Evolutionary conservation across 1,140 invertebrate species (phyloP).

Genomic region (Andrena cerasifolii): DNA sequence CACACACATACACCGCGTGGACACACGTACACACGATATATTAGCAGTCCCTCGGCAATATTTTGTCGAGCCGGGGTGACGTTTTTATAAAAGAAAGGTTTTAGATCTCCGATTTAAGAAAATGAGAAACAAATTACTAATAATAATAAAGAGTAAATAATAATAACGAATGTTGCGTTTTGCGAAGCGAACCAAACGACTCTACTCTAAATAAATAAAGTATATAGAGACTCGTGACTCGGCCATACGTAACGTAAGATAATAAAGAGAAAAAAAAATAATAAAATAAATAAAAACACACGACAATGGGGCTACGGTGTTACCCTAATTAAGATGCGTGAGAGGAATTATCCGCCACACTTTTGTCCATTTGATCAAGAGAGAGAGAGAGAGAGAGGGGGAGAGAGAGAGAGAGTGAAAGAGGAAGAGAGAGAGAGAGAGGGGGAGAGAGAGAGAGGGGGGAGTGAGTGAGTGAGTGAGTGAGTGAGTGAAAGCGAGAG

Average conservation of each 20-base stretch:
- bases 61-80: slow-evolving; percentile 78
- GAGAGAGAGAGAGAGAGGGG: slow-evolving; percentile 46
- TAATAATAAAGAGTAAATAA: slow-evolving; percentile 31
- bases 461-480: too few species aligned
- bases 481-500: slow-evolving; percentile 51
- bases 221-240: slow-evolving; percentile 70
- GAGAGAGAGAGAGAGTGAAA: slow-evolving; percentile 51
- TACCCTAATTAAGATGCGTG: slow-evolving; percentile 56
- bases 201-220: slow-evolving; percentile 60
- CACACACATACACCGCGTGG: too few species aligned
- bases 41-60: slow-evolving; percentile 79
- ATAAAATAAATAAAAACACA: not conserved
- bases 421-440: slow-evolving; percentile 48
- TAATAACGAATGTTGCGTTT: slow-evolving; percentile 55
- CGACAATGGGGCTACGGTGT: slow-evolving; percentile 43
- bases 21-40: slow-evolving; percentile 67
- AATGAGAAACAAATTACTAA: slow-evolving; percentile 40
- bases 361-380: slow-evolving; percentile 67
- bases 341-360: slow-evolving; percentile 57
- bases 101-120: slow-evolving; percentile 71
- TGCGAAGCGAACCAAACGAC: slow-evolving; percentile 71
- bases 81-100: slow-evolving; percentile 79
- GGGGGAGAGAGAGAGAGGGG: slow-evolving; percentile 46
- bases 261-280: slow-evolving; percentile 49
- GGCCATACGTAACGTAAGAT: slow-evolving; percentile 74